Evolutionary conservation across 2,797 vertebrate species (phyloP).

Genomic region (Diplodus sargus): DNA sequence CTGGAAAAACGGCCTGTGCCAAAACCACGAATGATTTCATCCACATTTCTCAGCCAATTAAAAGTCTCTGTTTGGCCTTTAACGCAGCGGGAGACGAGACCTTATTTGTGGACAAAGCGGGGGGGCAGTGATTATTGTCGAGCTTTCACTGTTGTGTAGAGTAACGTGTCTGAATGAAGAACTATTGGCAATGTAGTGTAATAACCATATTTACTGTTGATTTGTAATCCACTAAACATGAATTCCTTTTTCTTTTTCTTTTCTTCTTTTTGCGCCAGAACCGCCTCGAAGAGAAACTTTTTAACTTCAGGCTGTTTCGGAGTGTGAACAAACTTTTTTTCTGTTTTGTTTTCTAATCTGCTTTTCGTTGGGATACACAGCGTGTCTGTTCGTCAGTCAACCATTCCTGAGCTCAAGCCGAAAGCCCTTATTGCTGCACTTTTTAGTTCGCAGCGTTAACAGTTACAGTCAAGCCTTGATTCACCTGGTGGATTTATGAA

Average conservation of each 20-base stretch:
- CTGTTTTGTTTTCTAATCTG: constrained; percentile 21
- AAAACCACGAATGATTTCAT: constrained; percentile 61
- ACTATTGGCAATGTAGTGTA: constrained; percentile 53
- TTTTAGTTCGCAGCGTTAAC: constrained; percentile 52
- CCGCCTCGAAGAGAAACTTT: constrained; percentile 52
- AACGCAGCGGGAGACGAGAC: constrained; percentile 46
- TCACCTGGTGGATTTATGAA: constrained; percentile 48
- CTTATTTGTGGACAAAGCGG: constrained; percentile 38
- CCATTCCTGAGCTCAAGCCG: constrained; percentile 75
- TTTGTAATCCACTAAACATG: constrained; percentile 53
- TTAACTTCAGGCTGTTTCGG: constrained; percentile 40
- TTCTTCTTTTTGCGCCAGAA: constrained; percentile 28
- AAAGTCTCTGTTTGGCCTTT: constrained; percentile 42
- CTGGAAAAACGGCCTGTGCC: constrained; percentile 63
- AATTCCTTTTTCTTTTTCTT: constrained; percentile 30
- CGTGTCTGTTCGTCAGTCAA: constrained; percentile 50
- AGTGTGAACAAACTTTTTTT: constrained; percentile 37
- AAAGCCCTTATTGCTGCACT: constrained; percentile 71
- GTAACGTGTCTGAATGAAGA: constrained; percentile 60
- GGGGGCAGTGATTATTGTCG: constrained; percentile 41
- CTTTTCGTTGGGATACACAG: constrained; percentile 41
- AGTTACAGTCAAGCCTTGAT: constrained; percentile 61
- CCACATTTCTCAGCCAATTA: constrained; percentile 59
- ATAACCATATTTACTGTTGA: constrained; percentile 50
- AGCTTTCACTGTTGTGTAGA: constrained; percentile 48